Evolutionary conservation across 2,888 invertebrate species (phyloP).

Genomic region (Spodoptera exigua): DNA sequence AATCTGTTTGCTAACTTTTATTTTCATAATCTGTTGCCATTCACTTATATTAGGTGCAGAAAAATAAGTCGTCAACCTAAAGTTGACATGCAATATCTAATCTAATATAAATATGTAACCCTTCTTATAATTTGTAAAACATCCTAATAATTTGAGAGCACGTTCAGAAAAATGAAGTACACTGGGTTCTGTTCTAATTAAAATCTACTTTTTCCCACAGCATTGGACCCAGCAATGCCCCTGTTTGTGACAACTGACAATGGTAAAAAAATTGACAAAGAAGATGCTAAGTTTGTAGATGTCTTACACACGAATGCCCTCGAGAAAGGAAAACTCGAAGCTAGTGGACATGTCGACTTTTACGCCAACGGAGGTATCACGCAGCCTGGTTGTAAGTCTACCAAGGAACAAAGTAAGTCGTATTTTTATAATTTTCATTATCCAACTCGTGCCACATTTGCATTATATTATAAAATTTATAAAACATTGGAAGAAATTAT

Average conservation of each 20-base stretch:
- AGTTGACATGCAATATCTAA: too few species aligned
- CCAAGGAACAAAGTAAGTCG: conserved; percentile 67
- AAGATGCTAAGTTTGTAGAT: conserved; percentile 90
- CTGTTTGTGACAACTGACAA: conserved; percentile 86
- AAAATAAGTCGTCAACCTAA: too few species aligned
- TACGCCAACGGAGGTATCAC: conserved; percentile 89
- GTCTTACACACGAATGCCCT: conserved; percentile 90
- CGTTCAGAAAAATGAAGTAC: too few species aligned
- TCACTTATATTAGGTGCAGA: too few species aligned
- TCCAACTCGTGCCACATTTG: conserved; percentile 11
- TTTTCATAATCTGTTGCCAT: too few species aligned
- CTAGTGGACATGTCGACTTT: conserved; percentile 88
- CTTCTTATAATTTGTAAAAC: too few species aligned
- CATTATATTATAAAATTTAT: too few species aligned
- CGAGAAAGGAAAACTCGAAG: conserved; percentile 87
- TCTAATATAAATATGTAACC: too few species aligned
- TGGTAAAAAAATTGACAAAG: conserved; percentile 86
- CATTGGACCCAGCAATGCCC: conserved; percentile 91
- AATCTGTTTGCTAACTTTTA: too few species aligned
- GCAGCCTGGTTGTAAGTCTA: conserved; percentile 89
- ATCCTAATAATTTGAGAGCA: too few species aligned
- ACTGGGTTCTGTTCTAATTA: too few species aligned
- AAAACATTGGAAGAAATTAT: too few species aligned
- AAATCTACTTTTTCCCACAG: conserved; percentile 68
- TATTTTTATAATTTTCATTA: not conserved